phyloP scores from a whole-genome alignment of 2,113 vertebrate genomes.

The Petrocephalus zakoni region DNA sequence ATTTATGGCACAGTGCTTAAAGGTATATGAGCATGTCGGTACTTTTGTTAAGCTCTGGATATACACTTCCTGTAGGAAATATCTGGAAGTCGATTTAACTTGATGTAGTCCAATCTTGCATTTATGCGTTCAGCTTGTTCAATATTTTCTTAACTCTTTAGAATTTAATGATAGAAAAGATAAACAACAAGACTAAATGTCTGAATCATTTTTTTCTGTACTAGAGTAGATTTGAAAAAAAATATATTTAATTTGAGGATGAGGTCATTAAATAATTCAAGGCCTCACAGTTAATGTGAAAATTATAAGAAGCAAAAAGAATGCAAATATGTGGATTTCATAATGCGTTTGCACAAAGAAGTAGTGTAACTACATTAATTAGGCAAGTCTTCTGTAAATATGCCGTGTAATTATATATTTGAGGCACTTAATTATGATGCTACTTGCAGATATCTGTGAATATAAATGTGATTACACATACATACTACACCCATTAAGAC shows the following conservation, averaged over 20 bases:
- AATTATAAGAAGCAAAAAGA: constrained; percentile 89
- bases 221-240: constrained; percentile 57
- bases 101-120: not conserved
- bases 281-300: constrained; percentile 83
- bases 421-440: constrained; percentile 85
- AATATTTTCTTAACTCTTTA: not conserved
- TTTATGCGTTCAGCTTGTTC: not conserved
- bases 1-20: not conserved
- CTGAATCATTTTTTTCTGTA: constrained; percentile 30
- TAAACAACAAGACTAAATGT: constrained; percentile 26
- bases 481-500: constrained; percentile 84
- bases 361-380: constrained; percentile 88
- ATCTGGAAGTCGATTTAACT: not conserved
- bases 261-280: constrained; percentile 79
- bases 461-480: constrained; percentile 90
- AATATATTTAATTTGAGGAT: constrained; percentile 64
- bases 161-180: constrained; percentile 33
- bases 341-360: constrained; percentile 83
- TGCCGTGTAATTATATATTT: constrained; percentile 86
- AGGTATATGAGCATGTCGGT: not conserved
- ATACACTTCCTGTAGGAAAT: not conserved
- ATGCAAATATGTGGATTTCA: constrained; percentile 84
- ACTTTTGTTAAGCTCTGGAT: not conserved
- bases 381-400: constrained; percentile 89
- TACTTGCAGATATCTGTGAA: constrained; percentile 87